Conservation (phyloP, 2,113 vertebrate species). For the Manacus vitellinus region DNA sequence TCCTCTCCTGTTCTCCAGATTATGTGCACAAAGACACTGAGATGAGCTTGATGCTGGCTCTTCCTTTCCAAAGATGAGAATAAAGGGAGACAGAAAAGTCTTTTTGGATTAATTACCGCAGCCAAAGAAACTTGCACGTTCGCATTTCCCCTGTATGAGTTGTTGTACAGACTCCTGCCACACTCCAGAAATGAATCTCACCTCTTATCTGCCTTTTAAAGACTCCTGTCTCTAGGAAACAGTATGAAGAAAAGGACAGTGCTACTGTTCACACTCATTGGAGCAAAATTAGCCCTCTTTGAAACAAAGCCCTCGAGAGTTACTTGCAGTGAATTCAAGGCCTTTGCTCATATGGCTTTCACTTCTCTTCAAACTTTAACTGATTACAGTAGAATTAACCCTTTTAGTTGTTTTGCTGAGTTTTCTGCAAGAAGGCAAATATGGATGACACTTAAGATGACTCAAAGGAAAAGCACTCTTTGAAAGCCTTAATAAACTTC, state of each 20-base stretch:
- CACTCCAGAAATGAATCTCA: background rate
- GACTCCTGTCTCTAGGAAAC: slow-evolving; percentile 20
- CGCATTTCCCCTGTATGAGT: background rate
- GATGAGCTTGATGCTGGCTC: background rate
- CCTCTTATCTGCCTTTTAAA: background rate
- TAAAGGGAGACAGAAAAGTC: background rate
- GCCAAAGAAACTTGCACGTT: background rate
- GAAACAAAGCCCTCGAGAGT: slow-evolving; percentile 23
- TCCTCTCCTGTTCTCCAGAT: background rate
- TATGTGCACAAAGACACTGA: background rate
- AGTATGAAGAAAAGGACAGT: background rate
- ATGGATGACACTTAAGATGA: slow-evolving; percentile 1
- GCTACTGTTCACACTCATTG: background rate
- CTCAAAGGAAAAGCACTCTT: slow-evolving; percentile 16
- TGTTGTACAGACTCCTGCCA: background rate
- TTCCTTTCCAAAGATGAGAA: background rate
- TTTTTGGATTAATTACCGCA: background rate
- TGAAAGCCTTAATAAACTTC: slow-evolving; percentile 32
- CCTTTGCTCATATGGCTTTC: background rate
- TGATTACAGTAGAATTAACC: slow-evolving; percentile 20
- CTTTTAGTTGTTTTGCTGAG: slow-evolving; percentile 26
- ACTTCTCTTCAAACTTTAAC: slow-evolving; percentile 6
- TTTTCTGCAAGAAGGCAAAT: slow-evolving; percentile 2
- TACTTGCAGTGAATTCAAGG: background rate
- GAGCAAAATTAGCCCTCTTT: slow-evolving; percentile 1